These are phyloP conservation scores for Biston betularia DNA, from an alignment of 2,888 invertebrate genomes.

Conservation along the genomic window DNA sequence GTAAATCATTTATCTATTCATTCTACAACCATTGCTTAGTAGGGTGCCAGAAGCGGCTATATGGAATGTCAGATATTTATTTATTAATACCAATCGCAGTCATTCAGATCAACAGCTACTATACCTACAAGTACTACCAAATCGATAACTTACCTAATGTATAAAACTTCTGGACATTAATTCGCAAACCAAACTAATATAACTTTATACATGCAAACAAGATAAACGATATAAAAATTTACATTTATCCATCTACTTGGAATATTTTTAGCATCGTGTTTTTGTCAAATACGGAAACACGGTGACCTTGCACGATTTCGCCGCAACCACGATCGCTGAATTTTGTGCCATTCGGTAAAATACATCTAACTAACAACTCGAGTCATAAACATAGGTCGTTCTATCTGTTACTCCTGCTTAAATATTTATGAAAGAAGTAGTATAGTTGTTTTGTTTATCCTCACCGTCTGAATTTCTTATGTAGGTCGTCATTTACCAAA, in stretches of 20 bases:
- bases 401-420: constrained; percentile 57
- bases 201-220: constrained; percentile 38
- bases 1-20: no score
- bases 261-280: constrained; percentile 44
- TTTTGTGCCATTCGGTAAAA: constrained; percentile 36
- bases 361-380: constrained; percentile 47
- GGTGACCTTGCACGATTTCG: constrained; percentile 55
- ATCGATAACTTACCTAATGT: background rate
- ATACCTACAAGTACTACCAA: background rate
- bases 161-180: constrained; percentile 7
- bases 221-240: constrained; percentile 41
- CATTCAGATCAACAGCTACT: background rate
- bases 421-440: constrained; percentile 68
- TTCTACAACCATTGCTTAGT: no score
- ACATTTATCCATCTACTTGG: constrained; percentile 33
- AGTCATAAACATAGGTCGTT: constrained; percentile 46
- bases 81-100: no score
- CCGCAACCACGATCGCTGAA: constrained; percentile 47
- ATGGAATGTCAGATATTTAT: no score
- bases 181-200: background rate
- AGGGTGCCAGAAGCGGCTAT: no score
- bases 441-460: constrained; percentile 66
- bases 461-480: constrained; percentile 69
- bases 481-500: constrained; percentile 65
- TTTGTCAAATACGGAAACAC: constrained; percentile 53